phyloP scores from a whole-genome alignment of 1,140 invertebrate species.

The Leptinotarsa undecemlineata region DNA sequence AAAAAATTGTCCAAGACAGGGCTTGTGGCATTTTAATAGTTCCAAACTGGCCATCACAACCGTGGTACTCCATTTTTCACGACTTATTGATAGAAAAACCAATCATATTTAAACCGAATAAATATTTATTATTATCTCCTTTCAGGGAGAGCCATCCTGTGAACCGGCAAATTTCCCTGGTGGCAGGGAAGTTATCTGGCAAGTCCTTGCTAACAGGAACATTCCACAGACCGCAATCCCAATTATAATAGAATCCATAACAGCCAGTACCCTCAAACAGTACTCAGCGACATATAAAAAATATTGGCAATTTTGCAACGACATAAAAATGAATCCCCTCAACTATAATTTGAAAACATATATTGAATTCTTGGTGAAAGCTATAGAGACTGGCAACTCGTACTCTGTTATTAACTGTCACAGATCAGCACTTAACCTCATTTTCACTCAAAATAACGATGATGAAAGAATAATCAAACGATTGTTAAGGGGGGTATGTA shows the following conservation, averaged over 20 bases:
- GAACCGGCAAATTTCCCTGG: slow-evolving; percentile 38
- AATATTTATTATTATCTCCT: slow-evolving; percentile 31
- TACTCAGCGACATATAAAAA: not conserved
- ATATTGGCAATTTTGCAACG: slow-evolving; percentile 7
- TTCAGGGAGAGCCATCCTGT: slow-evolving; percentile 37
- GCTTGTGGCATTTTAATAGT: slow-evolving; percentile 43
- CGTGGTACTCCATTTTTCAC: slow-evolving; percentile 45
- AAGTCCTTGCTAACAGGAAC: slow-evolving; percentile 9
- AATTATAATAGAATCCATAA: not conserved
- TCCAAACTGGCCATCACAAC: slow-evolving; percentile 49
- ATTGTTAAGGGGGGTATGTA: not conserved
- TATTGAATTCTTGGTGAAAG: slow-evolving; percentile 4
- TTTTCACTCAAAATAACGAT: not conserved
- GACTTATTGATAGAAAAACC: slow-evolving; percentile 20
- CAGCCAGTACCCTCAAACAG: not conserved
- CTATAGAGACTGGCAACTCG: not conserved
- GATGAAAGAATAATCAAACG: slow-evolving; percentile 11
- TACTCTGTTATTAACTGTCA: not conserved
- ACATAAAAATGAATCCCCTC: not conserved
- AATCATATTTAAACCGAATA: slow-evolving; percentile 25
- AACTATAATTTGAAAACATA: not conserved
- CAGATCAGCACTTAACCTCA: not conserved
- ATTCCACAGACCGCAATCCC: not conserved
- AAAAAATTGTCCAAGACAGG: slow-evolving; percentile 42
- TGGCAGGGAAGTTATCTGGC: slow-evolving; percentile 42